Conservation (phyloP, 2,113 vertebrate species). For the Spea multiplicata region DNA sequence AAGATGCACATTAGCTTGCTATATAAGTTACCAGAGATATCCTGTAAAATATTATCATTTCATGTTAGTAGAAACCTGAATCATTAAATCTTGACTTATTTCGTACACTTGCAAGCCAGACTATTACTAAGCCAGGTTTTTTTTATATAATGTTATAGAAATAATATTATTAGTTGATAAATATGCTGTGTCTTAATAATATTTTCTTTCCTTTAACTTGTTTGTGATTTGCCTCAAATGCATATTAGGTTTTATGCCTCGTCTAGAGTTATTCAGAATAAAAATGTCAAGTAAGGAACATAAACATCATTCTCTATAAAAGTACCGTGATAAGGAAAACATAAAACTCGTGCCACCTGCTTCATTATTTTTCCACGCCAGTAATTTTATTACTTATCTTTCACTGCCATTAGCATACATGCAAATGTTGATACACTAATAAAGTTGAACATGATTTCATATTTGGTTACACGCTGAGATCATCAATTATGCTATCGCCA, state of each 20-base stretch:
- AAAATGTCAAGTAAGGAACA: background rate
- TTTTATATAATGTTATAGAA: background rate
- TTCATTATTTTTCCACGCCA: conserved; percentile 15
- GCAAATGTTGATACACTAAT: conserved; percentile 42
- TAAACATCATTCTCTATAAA: conserved; percentile 2
- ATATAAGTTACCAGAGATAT: background rate
- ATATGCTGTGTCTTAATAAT: background rate
- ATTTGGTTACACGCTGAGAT: conserved; percentile 54
- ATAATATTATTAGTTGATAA: background rate
- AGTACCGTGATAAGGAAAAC: background rate
- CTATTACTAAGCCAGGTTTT: background rate
- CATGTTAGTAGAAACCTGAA: background rate
- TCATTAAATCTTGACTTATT: background rate
- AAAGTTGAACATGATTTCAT: conserved; percentile 12
- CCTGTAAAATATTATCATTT: background rate
- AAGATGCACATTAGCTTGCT: too few species aligned
- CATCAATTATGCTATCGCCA: conserved; percentile 41
- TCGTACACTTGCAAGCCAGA: background rate
- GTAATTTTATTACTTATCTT: conserved; percentile 28
- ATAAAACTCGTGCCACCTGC: conserved; percentile 18
- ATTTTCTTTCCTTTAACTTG: background rate
- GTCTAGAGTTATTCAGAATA: background rate
- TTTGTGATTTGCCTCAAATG: background rate
- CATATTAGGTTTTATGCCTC: background rate
- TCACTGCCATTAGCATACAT: conserved; percentile 50